phyloP scores from a whole-genome alignment of 2,113 vertebrate genomes.

The Dissostichus mawsoni region DNA sequence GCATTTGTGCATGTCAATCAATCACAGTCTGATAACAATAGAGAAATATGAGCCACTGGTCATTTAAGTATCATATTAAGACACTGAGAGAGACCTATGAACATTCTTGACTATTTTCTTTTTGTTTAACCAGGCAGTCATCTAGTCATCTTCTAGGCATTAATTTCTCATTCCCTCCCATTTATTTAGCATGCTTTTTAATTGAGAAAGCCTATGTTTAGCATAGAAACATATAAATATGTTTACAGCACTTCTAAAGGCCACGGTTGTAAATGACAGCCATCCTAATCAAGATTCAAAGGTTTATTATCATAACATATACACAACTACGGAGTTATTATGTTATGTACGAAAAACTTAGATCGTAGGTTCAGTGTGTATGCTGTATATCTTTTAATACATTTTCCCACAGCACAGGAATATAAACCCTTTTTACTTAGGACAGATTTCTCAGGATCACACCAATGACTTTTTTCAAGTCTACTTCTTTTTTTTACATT shows the following conservation, averaged over 20 bases:
- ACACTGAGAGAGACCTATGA: background rate
- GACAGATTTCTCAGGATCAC: too few relatives aligned
- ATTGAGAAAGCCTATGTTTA: slow-evolving; percentile 34
- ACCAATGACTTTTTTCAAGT: too few relatives aligned
- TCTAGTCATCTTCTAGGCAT: slow-evolving; percentile 10
- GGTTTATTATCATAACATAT: too few relatives aligned
- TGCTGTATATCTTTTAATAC: background rate
- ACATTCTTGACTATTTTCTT: background rate
- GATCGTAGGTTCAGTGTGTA: background rate
- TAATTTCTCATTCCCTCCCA: slow-evolving; percentile 5
- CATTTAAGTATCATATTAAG: background rate
- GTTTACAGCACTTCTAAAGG: slow-evolving; percentile 72
- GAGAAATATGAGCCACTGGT: background rate
- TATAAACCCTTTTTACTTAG: too few relatives aligned
- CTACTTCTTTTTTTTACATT: too few relatives aligned
- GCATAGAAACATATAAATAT: slow-evolving; percentile 12
- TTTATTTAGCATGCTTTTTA: slow-evolving; percentile 12
- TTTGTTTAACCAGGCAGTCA: slow-evolving; percentile 25
- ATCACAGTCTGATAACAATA: background rate
- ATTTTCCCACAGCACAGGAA: background rate
- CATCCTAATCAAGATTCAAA: background rate
- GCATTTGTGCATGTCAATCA: background rate
- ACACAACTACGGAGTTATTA: too few relatives aligned
- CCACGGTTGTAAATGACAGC: background rate
- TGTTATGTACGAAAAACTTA: too few relatives aligned